These are phyloP conservation scores for Drosophila pallidifrons DNA, from an alignment of 1,140 invertebrate species.

Conservation along the genomic window DNA sequence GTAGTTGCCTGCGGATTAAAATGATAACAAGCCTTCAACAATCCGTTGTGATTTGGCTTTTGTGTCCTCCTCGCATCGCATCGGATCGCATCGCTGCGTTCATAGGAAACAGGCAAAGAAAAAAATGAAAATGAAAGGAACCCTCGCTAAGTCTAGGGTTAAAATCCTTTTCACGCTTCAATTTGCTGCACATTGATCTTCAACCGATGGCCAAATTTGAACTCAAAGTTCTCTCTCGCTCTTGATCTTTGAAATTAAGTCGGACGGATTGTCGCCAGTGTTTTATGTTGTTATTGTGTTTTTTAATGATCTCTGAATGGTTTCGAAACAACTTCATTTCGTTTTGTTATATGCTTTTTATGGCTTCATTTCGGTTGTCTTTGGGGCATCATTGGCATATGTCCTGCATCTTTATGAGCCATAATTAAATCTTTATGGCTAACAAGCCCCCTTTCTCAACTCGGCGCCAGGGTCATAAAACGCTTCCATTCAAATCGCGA, in stretches of 20 bases:
- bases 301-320: constrained; percentile 50
- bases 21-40: constrained; percentile 74
- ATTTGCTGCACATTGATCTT: constrained; percentile 16
- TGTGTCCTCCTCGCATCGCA: constrained; percentile 12
- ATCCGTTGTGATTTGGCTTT: constrained; percentile 34
- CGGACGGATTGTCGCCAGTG: background rate
- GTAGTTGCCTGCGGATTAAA: constrained; percentile 66
- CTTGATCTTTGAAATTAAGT: background rate
- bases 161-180: constrained; percentile 17
- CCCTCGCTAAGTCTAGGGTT: background rate
- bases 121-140: background rate
- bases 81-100: constrained; percentile 20
- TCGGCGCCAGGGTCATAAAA: constrained; percentile 61
- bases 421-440: constrained; percentile 72
- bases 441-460: constrained; percentile 14
- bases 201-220: background rate
- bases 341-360: constrained; percentile 40
- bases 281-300: background rate
- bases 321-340: constrained; percentile 50
- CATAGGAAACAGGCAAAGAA: constrained; percentile 21
- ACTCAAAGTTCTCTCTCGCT: constrained; percentile 8
- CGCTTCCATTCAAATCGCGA: constrained; percentile 54
- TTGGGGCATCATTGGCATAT: constrained; percentile 8
- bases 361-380: constrained; percentile 48
- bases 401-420: constrained; percentile 46